Evolutionary conservation across 2,113 vertebrate species (phyloP), one percentile per base, ranked within the genome.

Genomic region (Cichladusa arquata): DNA sequence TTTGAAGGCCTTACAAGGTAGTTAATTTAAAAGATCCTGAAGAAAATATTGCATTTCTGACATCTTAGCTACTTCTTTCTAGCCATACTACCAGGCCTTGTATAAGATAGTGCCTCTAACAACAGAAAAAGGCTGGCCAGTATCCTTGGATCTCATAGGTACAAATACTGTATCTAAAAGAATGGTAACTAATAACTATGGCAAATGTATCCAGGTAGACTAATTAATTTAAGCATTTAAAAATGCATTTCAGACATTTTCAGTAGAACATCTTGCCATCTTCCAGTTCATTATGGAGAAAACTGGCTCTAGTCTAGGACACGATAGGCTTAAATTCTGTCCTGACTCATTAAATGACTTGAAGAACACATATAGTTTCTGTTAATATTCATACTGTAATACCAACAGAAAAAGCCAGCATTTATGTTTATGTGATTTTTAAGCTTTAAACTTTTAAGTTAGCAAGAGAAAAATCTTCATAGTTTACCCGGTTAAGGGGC

Each of bases 101-200:
- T 13, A 19, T 23, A 47, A 60, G n/a, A 64, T 5, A 57, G 0
- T 2, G 3, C 8, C 54, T 89, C 53, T 61, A 53, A 11, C 6
- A 40, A 5, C 20, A 58, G 16, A 36, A 17, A 33, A 47, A 11
- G 5, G 76, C 40, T 64, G 14, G 9, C 4, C 16, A 18, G 19
- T n/a, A 78, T n/a, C 19, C 5, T 53, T 0, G 0, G 6, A 45
- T 73, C 19, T 91, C 45, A 48, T 11, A 61, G 8, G 14, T 57
- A 44, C 5, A 69, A 79, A 38, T 71, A 47, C 5, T 44, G 4
- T 20, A n/a, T 33, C 9, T 9, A 57, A 57, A 78, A 81, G 4
- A 69, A 73, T 20, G 6, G 24, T 36, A 73, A 64, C 13, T 79
- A 61, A 77, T 36, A 85, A 29, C 10, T 4, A 8, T 53, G 5